Evolutionary conservation across 2,113 vertebrate genomes (phyloP), one percentile per base, ranked within the genome.

Genomic region (Ameiurus melas): DNA sequence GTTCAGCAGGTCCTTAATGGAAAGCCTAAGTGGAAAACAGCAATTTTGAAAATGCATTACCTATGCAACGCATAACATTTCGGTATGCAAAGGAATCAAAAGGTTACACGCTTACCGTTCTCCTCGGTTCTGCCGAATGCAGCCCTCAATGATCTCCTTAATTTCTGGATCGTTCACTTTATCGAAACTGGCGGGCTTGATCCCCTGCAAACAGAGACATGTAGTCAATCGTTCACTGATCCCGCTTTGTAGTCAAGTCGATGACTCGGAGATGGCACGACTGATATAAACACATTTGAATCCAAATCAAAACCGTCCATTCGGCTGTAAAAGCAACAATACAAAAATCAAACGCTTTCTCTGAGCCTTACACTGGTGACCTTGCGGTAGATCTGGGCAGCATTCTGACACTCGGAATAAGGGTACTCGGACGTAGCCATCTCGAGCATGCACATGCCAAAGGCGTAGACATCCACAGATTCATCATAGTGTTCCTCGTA

Each of bases 401-500:
- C 96, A 89, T 98, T 98, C 93, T 98, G 97, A 92, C 97, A 98
- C 92, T 98, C 97, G 19, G 97, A 98, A 93, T 98, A 98, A 9
- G 97, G 97, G 88, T 98, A 98, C 92, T 98, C 97, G 0, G 97
- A 98, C 53, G 97, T 98, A 73, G 97, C 97, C 97, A 98, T 98
- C 94, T 98, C 97, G 90, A 98, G 91, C 97, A 98, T 97, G 92
- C 97, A 98, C 97, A 98, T 98, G 89, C 97, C 97, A 94, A 98
- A 98, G 91, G 97, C 97, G 87, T 98, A 98, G 86, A 98, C 97
- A 79, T 98, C 97, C 85, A 98, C 97, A 47, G 97, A 98, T 92
- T 98, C 97, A 66, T 98, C 97, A 20, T 98, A 98, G 92, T 98
- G 97, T 78, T 98, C 97, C 92, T 98, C 97, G 81, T 98, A 98